Evolutionary conservation across 2,888 invertebrate genomes (phyloP).

Genomic region (Xestia ashworthii): DNA sequence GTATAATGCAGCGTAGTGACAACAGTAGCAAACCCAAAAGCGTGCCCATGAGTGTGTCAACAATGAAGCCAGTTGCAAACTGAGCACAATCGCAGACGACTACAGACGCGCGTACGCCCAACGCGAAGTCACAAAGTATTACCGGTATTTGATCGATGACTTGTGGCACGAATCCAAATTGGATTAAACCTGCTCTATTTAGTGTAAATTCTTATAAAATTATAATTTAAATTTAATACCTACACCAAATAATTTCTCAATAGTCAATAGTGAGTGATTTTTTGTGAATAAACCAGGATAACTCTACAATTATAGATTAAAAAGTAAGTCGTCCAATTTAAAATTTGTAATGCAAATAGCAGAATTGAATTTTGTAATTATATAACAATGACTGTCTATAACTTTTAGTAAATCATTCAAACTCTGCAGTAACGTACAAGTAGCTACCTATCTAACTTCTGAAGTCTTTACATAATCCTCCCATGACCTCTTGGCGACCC

Average conservation of each 20-base stretch:
- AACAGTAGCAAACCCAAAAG: slow-evolving; percentile 23
- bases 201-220: slow-evolving; percentile 14
- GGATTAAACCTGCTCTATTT: slow-evolving; percentile 7
- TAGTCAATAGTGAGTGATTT: slow-evolving; percentile 21
- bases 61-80: slow-evolving; percentile 49
- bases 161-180: slow-evolving; percentile 42
- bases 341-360: not conserved
- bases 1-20: slow-evolving; percentile 23
- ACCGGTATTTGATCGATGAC: slow-evolving; percentile 1
- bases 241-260: not conserved
- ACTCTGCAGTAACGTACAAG: not conserved
- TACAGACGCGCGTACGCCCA: slow-evolving; percentile 36
- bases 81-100: slow-evolving; percentile 29
- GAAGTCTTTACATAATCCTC: not conserved
- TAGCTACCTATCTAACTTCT: not conserved
- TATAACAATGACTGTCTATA: too few species aligned
- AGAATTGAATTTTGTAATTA: not conserved
- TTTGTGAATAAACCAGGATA: slow-evolving; percentile 9
- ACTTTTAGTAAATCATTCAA: not conserved
- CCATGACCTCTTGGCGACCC: not conserved
- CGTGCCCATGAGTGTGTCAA: slow-evolving; percentile 38
- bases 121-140: slow-evolving; percentile 10
- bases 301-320: not conserved
- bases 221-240: slow-evolving; percentile 4
- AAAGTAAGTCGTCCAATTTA: slow-evolving; percentile 31